phyloP scores from a whole-genome alignment of 1,140 invertebrate species.

The Zaprionus kolodkinae region DNA sequence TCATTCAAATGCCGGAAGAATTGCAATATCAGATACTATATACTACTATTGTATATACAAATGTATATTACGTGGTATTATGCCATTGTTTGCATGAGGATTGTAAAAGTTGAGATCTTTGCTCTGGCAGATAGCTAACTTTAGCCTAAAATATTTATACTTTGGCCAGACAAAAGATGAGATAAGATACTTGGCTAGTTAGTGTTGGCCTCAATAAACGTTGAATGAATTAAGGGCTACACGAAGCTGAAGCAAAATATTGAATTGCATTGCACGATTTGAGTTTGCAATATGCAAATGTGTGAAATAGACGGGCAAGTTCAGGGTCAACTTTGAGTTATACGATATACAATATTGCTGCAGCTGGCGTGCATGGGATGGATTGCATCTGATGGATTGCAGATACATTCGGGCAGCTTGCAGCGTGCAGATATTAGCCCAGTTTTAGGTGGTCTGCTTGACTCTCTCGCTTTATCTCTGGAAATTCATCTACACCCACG shows the following conservation, averaged over 20 bases:
- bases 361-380: constrained; percentile 40
- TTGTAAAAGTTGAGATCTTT: constrained; percentile 1
- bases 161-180: constrained; percentile 1
- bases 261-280: neutral
- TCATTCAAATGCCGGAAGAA: neutral
- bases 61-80: neutral
- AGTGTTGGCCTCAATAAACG: neutral
- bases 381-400: constrained; percentile 72
- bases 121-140: neutral
- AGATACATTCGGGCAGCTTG: constrained; percentile 39
- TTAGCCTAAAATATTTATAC: neutral
- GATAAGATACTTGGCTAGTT: neutral
- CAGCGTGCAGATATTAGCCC: constrained; percentile 55
- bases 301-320: constrained; percentile 48
- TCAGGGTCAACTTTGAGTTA: constrained; percentile 58
- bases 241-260: neutral
- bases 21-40: neutral
- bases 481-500: constrained; percentile 75
- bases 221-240: neutral
- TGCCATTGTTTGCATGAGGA: neutral
- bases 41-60: too few species aligned
- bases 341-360: constrained; percentile 7
- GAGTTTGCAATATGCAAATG: neutral
- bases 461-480: constrained; percentile 51
- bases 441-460: constrained; percentile 23